Evolutionary conservation across 2,888 invertebrate species (phyloP).

Genomic region (Galeopsomyia nigrocyanea): DNA sequence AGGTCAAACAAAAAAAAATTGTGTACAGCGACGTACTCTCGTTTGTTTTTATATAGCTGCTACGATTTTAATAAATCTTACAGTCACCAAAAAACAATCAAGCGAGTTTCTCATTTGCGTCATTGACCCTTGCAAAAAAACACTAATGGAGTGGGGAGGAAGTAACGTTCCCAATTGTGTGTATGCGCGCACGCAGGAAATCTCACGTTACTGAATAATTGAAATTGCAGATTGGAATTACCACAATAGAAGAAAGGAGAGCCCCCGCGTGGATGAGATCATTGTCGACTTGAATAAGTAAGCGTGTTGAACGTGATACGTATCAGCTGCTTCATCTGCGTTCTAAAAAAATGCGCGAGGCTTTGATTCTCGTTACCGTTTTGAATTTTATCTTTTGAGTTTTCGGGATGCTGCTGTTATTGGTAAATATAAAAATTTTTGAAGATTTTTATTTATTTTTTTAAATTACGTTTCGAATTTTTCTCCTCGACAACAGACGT

Average conservation of each 20-base stretch:
- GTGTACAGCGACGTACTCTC: conserved; percentile 21
- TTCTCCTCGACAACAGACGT: neutral
- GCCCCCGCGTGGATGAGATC: neutral
- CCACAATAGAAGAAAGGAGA: neutral
- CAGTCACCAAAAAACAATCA: conserved; percentile 13
- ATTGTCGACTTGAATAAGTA: no score
- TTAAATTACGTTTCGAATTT: neutral
- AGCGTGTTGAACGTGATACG: no score
- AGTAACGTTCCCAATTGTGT: no score
- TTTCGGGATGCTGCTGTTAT: neutral
- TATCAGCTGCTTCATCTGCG: no score
- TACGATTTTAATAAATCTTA: conserved; percentile 44
- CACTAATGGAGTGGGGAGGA: neutral
- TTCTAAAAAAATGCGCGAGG: no score
- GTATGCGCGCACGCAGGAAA: no score
- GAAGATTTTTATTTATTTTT: no score
- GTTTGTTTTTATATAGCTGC: conserved; percentile 38
- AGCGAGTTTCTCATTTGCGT: neutral
- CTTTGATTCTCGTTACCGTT: neutral
- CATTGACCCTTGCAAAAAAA: conserved; percentile 2
- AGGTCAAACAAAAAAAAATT: conserved; percentile 5
- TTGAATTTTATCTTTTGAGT: neutral
- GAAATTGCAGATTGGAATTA: neutral
- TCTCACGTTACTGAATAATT: neutral
- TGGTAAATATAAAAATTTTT: no score